phyloP scores from a whole-genome alignment of 2,113 vertebrate genomes.

The Pseudopodoces humilis region DNA sequence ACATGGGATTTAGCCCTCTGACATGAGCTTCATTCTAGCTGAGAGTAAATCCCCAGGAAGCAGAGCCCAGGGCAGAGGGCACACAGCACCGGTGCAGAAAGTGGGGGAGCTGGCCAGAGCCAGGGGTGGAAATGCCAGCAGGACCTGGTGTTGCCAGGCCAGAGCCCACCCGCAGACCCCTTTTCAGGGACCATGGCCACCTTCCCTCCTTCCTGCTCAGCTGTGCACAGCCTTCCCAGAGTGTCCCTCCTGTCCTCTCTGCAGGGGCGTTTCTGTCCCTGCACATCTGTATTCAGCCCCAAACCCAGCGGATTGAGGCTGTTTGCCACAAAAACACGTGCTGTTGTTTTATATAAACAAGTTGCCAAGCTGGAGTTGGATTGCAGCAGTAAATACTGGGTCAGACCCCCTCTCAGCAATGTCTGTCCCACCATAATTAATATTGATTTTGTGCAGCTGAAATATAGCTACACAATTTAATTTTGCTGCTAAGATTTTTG shows the following conservation, averaged over 20 bases:
- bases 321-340: neutral
- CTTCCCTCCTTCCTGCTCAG: neutral
- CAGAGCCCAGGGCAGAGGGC: neutral
- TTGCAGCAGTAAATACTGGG: neutral
- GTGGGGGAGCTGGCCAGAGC: no score
- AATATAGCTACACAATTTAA: slow-evolving; percentile 61
- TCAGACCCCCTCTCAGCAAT: neutral
- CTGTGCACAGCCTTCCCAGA: neutral
- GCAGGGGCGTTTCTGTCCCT: rapidly evolving
- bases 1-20: neutral
- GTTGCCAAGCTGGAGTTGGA: neutral
- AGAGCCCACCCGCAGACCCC: neutral
- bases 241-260: neutral
- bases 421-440: slow-evolving; percentile 49
- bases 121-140: neutral
- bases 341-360: neutral
- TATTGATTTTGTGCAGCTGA: slow-evolving; percentile 65
- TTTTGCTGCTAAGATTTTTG: slow-evolving; percentile 70
- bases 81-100: rapidly evolving
- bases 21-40: neutral
- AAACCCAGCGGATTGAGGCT: rapidly evolving
- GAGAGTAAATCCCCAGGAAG: neutral
- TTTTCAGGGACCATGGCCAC: neutral
- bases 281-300: neutral
- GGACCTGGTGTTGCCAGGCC: rapidly evolving